Conservation (phyloP, 2,113 vertebrate species). For the Brachypteracias leptosomus region DNA sequence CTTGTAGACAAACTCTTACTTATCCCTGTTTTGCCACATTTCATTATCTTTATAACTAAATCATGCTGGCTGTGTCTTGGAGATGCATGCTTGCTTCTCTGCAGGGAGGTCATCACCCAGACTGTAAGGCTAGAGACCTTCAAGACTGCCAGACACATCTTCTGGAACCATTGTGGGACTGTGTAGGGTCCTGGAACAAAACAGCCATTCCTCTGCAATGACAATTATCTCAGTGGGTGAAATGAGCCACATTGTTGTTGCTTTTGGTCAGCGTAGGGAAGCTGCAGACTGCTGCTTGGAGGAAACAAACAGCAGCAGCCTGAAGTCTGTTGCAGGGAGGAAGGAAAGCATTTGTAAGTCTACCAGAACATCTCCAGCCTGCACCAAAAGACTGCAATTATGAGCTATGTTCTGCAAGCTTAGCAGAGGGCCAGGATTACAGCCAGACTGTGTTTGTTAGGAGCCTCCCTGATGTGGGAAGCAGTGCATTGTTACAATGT, state of each 20-base stretch:
- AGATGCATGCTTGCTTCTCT: not conserved
- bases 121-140: not conserved
- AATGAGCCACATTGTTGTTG: not conserved
- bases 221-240: not conserved
- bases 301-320: not conserved
- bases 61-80: not conserved
- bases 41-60: not conserved
- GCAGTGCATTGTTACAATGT: not conserved
- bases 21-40: not conserved
- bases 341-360: not conserved
- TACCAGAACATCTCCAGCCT: not conserved
- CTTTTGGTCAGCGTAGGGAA: not conserved
- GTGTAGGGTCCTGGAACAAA: not conserved
- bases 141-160: not conserved
- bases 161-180: not conserved
- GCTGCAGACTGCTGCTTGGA: not conserved
- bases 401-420: not conserved
- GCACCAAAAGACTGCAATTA: not conserved
- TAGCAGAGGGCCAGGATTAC: not conserved
- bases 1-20: not conserved
- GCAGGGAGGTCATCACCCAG: not conserved
- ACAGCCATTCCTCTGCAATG: not conserved
- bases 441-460: not conserved
- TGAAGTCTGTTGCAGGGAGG: not conserved
- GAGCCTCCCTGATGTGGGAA: not conserved